A percentile compares a stretch with the other conserved stretches of the same genome.
These are phyloP conservation scores for Gobionotothen gibberifrons DNA, from an alignment of 2,797 vertebrate genomes.

Conservation along the genomic window DNA sequence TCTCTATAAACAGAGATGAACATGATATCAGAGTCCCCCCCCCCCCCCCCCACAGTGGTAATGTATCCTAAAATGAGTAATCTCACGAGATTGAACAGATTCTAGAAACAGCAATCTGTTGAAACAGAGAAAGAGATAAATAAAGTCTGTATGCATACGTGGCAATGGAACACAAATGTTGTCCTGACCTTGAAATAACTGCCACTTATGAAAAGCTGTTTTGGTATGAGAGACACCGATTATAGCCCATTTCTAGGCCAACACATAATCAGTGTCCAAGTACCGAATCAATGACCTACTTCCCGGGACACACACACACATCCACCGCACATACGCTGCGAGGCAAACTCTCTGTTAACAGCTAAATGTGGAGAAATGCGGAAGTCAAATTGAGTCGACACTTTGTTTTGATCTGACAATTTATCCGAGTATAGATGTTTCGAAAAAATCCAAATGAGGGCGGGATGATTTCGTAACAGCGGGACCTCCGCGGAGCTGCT, in stretches of 20 bases:
- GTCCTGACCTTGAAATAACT: constrained; percentile 81
- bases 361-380: constrained; percentile 66
- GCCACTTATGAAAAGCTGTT: constrained; percentile 81
- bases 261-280: constrained; percentile 83
- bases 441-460: constrained; percentile 55
- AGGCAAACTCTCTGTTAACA: constrained; percentile 74
- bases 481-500: constrained; percentile 50
- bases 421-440: constrained; percentile 48
- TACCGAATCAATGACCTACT: constrained; percentile 87
- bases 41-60: constrained; percentile 22
- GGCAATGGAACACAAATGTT: constrained; percentile 62
- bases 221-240: constrained; percentile 81
- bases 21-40: constrained; percentile 29
- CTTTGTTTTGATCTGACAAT: constrained; percentile 70
- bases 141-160: constrained; percentile 34
- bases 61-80: constrained; percentile 58
- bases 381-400: constrained; percentile 57
- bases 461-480: constrained; percentile 63
- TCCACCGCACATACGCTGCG: constrained; percentile 63
- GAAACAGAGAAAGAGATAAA: constrained; percentile 40
- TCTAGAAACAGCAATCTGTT: constrained; percentile 38
- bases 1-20: constrained; percentile 58
- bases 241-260: constrained; percentile 84
- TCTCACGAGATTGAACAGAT: constrained; percentile 54
- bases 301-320: constrained; percentile 65